phyloP scores from a whole-genome alignment of 2,888 invertebrate genomes.

The Xylota sylvarum region DNA sequence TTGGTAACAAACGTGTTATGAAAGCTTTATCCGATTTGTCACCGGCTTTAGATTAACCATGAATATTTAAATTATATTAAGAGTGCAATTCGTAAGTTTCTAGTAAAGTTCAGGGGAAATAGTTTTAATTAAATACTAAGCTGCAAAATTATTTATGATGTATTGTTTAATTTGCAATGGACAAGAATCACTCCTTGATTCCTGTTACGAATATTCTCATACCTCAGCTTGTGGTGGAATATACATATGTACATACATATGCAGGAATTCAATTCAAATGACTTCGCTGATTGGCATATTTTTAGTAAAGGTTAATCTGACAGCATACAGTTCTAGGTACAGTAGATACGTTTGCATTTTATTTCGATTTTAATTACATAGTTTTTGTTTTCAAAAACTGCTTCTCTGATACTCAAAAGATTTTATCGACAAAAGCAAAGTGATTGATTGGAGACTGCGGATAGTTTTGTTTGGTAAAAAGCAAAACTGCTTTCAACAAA shows the following conservation, averaged over 20 bases:
- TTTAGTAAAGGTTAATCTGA: too few relatives aligned
- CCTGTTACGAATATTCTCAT: not conserved
- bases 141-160: not conserved
- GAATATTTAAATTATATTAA: conserved; percentile 13
- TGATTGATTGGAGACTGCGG: too few relatives aligned
- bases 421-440: too few relatives aligned
- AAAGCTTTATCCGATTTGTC: not conserved
- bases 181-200: not conserved
- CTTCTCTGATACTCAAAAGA: too few relatives aligned
- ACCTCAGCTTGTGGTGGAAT: not conserved
- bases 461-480: too few relatives aligned
- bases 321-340: too few relatives aligned
- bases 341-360: too few relatives aligned
- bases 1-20: conserved; percentile 43
- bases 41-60: conserved; percentile 1
- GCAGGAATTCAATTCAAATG: not conserved
- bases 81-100: conserved; percentile 1
- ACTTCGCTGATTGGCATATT: not conserved
- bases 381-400: too few relatives aligned
- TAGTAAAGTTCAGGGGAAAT: conserved; percentile 38
- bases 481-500: too few relatives aligned
- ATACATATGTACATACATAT: too few relatives aligned
- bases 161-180: not conserved
- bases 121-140: conserved; percentile 4
- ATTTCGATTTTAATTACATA: too few relatives aligned